Conservation (phyloP, 2,888 invertebrate species). For the Cerceris rybyensis region DNA sequence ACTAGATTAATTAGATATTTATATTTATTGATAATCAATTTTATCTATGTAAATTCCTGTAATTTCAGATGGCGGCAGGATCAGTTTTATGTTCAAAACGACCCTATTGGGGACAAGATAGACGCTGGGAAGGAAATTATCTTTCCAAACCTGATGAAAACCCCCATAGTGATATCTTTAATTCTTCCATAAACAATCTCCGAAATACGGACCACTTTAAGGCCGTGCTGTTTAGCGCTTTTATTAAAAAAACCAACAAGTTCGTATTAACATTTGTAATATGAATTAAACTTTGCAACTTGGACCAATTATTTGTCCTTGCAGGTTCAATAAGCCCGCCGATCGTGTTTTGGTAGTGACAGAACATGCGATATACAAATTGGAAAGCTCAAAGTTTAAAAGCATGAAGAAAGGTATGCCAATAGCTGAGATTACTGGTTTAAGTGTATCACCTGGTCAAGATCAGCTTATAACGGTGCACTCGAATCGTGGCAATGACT, state of each 20-base stretch:
- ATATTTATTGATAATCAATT: slow-evolving; percentile 7
- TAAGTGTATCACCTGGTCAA: slow-evolving; percentile 92
- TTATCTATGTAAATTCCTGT: neutral
- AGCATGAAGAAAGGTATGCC: slow-evolving; percentile 93
- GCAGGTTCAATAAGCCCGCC: slow-evolving; percentile 88
- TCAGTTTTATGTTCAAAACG: slow-evolving; percentile 87
- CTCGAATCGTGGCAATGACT: slow-evolving; percentile 93
- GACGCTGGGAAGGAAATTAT: slow-evolving; percentile 94
- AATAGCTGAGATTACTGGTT: slow-evolving; percentile 91
- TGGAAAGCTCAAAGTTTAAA: slow-evolving; percentile 93
- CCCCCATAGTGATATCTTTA: slow-evolving; percentile 86
- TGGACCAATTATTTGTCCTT: slow-evolving; percentile 3
- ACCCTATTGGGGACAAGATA: slow-evolving; percentile 88
- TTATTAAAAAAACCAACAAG: slow-evolving; percentile 79
- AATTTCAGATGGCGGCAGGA: slow-evolving; percentile 86
- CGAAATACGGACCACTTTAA: slow-evolving; percentile 87
- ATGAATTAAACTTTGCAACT: neutral
- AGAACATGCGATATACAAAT: slow-evolving; percentile 92
- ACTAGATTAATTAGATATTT: too few relatives aligned
- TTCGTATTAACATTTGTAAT: slow-evolving; percentile 37
- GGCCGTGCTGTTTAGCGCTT: slow-evolving; percentile 81
- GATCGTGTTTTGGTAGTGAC: slow-evolving; percentile 95
- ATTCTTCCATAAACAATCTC: slow-evolving; percentile 86
- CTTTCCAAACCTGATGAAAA: slow-evolving; percentile 88
- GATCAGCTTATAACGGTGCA: slow-evolving; percentile 95